phyloP scores from a whole-genome alignment of 2,888 invertebrate species.

The Tipula confusa region DNA sequence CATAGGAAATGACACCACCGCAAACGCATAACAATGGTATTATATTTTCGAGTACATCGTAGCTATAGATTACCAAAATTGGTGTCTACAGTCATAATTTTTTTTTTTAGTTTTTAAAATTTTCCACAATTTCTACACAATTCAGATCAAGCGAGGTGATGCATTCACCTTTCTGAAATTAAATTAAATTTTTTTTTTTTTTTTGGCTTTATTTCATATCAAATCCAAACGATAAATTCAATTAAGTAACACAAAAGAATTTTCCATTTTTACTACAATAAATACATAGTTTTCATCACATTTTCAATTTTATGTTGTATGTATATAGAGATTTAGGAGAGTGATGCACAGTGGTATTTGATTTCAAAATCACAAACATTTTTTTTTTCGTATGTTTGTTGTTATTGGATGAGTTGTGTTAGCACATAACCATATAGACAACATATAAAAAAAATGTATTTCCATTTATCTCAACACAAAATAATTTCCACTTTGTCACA shows the following conservation, averaged over 20 bases:
- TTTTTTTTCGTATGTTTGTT: not conserved
- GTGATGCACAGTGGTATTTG: not conserved
- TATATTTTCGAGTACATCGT: not conserved
- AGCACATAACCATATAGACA: not conserved
- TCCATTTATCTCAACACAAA: constrained; percentile 3
- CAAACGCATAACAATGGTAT: not conserved
- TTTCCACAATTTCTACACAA: too few species aligned
- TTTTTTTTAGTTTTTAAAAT: too few species aligned
- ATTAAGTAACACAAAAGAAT: not conserved
- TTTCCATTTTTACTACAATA: not conserved
- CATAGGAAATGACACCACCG: constrained; percentile 12
- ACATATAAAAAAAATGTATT: not conserved
- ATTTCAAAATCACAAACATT: not conserved
- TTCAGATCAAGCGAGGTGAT: not conserved
- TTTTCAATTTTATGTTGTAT: not conserved
- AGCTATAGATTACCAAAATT: not conserved
- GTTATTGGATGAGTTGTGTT: not conserved
- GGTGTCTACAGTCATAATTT: too few species aligned
- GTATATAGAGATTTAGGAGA: not conserved
- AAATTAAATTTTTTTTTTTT: not conserved
- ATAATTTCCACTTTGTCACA: not conserved
- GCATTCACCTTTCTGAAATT: not conserved
- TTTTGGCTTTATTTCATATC: not conserved
- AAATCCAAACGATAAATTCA: not conserved
- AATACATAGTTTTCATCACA: not conserved